Evolutionary conservation across 2,113 vertebrate species (phyloP).

Genomic region (Sebastes schlegelii): DNA sequence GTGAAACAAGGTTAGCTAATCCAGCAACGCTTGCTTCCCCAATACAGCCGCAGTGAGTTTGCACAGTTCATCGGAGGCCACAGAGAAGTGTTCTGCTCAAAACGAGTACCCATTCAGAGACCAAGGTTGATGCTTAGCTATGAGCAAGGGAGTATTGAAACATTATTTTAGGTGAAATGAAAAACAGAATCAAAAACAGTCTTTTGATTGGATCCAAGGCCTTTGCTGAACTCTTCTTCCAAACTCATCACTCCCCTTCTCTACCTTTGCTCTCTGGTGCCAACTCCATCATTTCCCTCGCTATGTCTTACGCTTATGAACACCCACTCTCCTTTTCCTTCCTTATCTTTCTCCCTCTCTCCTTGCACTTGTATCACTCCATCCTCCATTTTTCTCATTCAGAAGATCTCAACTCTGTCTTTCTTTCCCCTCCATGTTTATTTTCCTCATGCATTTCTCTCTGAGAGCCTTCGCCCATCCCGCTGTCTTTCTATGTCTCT

Average conservation of each 20-base stretch:
- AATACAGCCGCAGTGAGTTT: slow-evolving; percentile 39
- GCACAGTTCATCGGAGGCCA: slow-evolving; percentile 58
- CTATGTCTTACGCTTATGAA: slow-evolving; percentile 37
- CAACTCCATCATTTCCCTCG: slow-evolving; percentile 63
- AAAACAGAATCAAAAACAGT: slow-evolving; percentile 69
- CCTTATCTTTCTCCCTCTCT: slow-evolving; percentile 16
- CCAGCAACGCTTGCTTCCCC: slow-evolving; percentile 16
- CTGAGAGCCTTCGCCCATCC: background rate
- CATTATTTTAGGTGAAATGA: slow-evolving; percentile 71
- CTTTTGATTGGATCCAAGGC: slow-evolving; percentile 72
- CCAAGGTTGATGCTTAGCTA: slow-evolving; percentile 57
- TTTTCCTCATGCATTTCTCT: slow-evolving; percentile 10
- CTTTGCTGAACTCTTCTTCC: slow-evolving; percentile 75
- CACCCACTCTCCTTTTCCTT: slow-evolving; percentile 49
- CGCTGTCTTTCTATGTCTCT: background rate
- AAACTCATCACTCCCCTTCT: slow-evolving; percentile 70
- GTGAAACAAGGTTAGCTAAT: slow-evolving; percentile 58
- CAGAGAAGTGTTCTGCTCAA: slow-evolving; percentile 60
- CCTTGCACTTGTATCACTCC: slow-evolving; percentile 10
- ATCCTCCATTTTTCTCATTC: slow-evolving; percentile 26
- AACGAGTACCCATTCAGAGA: slow-evolving; percentile 54
- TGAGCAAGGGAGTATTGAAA: slow-evolving; percentile 62
- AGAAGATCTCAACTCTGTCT: background rate
- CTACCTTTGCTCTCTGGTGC: slow-evolving; percentile 71
- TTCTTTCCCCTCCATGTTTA: background rate